Evolutionary conservation across 2,113 vertebrate species (phyloP).

Genomic region (Sarotherodon lohbergeri): DNA sequence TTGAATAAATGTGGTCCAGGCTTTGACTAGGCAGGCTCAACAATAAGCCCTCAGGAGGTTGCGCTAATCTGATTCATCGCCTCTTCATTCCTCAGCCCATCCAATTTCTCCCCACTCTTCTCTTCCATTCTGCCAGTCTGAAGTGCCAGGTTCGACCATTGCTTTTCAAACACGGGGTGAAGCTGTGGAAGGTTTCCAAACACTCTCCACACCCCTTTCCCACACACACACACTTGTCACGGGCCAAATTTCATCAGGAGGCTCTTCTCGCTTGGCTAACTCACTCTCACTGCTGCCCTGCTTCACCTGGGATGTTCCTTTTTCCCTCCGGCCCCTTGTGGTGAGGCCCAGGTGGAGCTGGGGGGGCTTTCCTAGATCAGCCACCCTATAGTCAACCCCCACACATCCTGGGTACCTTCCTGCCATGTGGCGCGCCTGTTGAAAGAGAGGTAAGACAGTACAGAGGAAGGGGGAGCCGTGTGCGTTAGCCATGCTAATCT

Average conservation of each 20-base stretch:
- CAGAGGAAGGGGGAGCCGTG: neutral
- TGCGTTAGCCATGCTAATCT: slow-evolving; percentile 63
- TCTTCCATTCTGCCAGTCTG: neutral
- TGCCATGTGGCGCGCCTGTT: neutral
- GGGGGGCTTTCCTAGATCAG: neutral
- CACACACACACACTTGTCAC: neutral
- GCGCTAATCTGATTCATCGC: slow-evolving; percentile 25
- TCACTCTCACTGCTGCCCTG: neutral
- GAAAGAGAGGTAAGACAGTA: neutral
- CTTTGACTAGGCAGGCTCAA: neutral
- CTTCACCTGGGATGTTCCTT: slow-evolving; percentile 16
- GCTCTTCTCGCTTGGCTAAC: neutral
- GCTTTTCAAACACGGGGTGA: neutral
- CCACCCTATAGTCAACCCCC: neutral
- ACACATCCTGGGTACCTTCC: neutral
- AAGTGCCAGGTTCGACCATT: slow-evolving; percentile 2
- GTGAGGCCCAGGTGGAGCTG: neutral
- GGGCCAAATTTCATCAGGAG: neutral
- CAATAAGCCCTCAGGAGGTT: neutral
- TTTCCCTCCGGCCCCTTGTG: neutral
- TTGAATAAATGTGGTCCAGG: neutral
- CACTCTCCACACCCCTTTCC: neutral
- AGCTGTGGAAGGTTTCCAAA: slow-evolving; percentile 15
- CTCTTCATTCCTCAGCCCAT: neutral
- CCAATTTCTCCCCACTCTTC: neutral